Conservation (phyloP, 2,113 vertebrate species). For the Fukomys damarensis region DNA sequence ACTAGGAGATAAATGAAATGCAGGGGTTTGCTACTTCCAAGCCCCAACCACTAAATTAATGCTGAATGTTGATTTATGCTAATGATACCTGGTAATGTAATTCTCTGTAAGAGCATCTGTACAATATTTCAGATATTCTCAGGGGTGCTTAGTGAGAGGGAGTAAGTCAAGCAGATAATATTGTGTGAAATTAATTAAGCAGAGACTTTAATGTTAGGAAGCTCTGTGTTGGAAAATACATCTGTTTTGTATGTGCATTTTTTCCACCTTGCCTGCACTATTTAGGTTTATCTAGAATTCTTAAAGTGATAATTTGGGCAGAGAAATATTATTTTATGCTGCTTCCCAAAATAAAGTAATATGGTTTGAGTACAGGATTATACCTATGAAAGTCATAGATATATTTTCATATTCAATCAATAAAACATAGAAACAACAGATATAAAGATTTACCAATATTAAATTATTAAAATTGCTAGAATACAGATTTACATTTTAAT, state of each 20-base stretch:
- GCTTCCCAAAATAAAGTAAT: not conserved
- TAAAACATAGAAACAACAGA: not conserved
- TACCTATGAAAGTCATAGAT: not conserved
- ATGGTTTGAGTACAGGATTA: not conserved
- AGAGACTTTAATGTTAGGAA: slow-evolving; percentile 60
- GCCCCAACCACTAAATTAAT: slow-evolving; percentile 57
- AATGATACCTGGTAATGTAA: slow-evolving; percentile 62
- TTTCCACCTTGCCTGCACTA: not conserved
- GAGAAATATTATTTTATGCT: not conserved
- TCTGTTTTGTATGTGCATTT: slow-evolving; percentile 50
- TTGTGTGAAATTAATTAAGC: slow-evolving; percentile 77
- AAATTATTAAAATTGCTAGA: not conserved
- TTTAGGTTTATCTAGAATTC: slow-evolving; percentile 42
- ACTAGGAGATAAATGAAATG: not conserved
- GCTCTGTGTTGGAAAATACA: slow-evolving; percentile 54
- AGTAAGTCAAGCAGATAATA: slow-evolving; percentile 69
- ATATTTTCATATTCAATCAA: not conserved
- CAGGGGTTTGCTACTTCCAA: not conserved
- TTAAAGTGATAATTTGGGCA: not conserved
- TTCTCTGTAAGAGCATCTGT: slow-evolving; percentile 70
- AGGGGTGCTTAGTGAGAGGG: slow-evolving; percentile 36
- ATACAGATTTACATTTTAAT: not conserved
- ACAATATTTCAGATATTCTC: slow-evolving; percentile 68
- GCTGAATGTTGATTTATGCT: slow-evolving; percentile 57
- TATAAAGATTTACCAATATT: not conserved